phyloP scores from a whole-genome alignment of 2,113 vertebrate species.

The Carlito syrichta region DNA sequence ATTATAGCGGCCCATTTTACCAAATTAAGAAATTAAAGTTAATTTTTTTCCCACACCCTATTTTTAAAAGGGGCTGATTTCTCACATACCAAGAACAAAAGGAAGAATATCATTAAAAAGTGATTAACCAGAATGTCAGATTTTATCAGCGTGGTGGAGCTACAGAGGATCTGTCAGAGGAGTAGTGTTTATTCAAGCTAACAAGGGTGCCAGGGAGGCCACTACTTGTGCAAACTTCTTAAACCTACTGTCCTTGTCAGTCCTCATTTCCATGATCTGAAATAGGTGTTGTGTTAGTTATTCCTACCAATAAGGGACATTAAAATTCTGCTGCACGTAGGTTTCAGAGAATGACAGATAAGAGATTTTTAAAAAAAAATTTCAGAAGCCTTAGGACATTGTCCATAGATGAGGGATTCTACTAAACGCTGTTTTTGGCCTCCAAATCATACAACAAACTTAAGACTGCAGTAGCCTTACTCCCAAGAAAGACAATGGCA shows the following conservation, averaged over 20 bases:
- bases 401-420: neutral
- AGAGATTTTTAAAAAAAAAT: neutral
- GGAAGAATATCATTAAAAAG: slow-evolving; percentile 59
- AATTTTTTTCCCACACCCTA: neutral
- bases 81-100: slow-evolving; percentile 51
- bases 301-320: neutral
- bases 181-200: slow-evolving; percentile 70
- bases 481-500: neutral
- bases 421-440: neutral
- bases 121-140: slow-evolving; percentile 50
- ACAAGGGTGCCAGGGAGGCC: slow-evolving; percentile 39
- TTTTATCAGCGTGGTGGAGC: neutral
- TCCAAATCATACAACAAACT: neutral
- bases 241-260: slow-evolving; percentile 47
- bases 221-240: slow-evolving; percentile 60
- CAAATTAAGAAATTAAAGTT: slow-evolving; percentile 30
- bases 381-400: slow-evolving; percentile 27
- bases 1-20: neutral
- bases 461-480: neutral
- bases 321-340: neutral
- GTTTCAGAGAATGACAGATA: slow-evolving; percentile 32
- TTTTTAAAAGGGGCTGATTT: slow-evolving; percentile 5
- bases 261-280: slow-evolving; percentile 52
- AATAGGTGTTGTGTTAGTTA: slow-evolving; percentile 56
- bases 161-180: neutral